Evolutionary conservation across 1,140 invertebrate genomes (phyloP).

Genomic region (Dendrolimus kikuchii): DNA sequence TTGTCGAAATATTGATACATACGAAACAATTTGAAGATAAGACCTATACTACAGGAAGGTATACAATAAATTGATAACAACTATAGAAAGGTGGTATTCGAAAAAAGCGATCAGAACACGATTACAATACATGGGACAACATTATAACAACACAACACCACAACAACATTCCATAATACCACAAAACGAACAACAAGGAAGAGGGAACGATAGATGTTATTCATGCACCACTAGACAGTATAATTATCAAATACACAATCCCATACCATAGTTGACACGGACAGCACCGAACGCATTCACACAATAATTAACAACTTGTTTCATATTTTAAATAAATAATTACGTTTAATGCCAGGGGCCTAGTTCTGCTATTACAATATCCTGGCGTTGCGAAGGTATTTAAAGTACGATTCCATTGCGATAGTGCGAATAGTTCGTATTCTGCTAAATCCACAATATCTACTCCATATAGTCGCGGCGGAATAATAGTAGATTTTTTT

Average conservation of each 20-base stretch:
- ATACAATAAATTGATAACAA: background rate
- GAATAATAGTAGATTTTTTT: no score
- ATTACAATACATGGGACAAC: slow-evolving; percentile 28
- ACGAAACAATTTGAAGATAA: background rate
- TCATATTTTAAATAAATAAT: no score
- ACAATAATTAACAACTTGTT: no score
- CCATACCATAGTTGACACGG: no score
- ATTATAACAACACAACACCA: slow-evolving; percentile 55
- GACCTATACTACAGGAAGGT: background rate
- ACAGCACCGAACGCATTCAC: no score
- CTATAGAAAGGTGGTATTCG: slow-evolving; percentile 20
- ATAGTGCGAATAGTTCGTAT: no score
- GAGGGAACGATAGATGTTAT: slow-evolving; percentile 61
- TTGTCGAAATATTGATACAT: slow-evolving; percentile 19
- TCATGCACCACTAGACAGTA: slow-evolving; percentile 65
- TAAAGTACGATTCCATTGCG: no score
- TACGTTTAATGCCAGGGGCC: no score
- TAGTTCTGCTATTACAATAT: no score
- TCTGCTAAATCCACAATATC: no score
- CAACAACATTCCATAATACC: slow-evolving; percentile 51
- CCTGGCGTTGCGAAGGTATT: no score
- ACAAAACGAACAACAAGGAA: slow-evolving; percentile 25
- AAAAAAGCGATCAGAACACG: slow-evolving; percentile 48
- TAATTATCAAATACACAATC: slow-evolving; percentile 2
- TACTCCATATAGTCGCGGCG: no score